These are phyloP conservation scores for Lichenostomus cassidix DNA, from an alignment of 2,113 vertebrate species.

Conservation along the genomic window DNA sequence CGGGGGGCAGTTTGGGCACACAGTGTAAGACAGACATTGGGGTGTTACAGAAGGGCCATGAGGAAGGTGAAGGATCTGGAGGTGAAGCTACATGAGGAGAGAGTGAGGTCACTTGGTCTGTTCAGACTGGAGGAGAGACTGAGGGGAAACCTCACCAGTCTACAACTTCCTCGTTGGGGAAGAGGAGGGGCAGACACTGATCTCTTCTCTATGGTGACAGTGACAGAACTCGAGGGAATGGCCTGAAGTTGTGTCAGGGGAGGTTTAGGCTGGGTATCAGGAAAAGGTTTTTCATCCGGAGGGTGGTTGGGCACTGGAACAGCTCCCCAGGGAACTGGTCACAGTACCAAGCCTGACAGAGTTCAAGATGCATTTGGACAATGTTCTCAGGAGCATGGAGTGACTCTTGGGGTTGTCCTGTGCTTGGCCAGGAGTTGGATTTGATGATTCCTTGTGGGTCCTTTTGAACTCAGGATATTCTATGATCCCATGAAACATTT, in stretches of 20 bases:
- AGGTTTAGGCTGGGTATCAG: not conserved
- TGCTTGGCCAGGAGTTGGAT: not conserved
- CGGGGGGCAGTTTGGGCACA: no score
- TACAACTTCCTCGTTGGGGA: accelerated
- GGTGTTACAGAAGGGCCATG: not conserved
- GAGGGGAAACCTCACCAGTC: not conserved
- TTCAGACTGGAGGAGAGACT: not conserved
- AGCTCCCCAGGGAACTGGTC: not conserved
- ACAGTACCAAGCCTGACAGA: not conserved
- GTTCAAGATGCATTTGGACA: not conserved
- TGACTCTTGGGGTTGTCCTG: not conserved
- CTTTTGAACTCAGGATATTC: not conserved
- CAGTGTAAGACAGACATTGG: not conserved
- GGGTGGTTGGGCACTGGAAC: accelerated
- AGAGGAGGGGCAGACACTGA: not conserved
- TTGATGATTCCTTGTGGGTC: accelerated
- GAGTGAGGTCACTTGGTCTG: not conserved
- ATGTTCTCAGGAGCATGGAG: accelerated
- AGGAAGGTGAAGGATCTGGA: not conserved
- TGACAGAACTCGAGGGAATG: not conserved
- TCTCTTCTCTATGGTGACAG: not conserved
- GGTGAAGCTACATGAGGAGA: accelerated
- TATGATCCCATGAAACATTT: not conserved
- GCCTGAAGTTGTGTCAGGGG: not conserved
- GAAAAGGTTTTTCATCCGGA: not conserved